Base-by-base conservation (phyloP, 2,113 vertebrate species). In the Phalacrocorax pelagicus region DNA sequence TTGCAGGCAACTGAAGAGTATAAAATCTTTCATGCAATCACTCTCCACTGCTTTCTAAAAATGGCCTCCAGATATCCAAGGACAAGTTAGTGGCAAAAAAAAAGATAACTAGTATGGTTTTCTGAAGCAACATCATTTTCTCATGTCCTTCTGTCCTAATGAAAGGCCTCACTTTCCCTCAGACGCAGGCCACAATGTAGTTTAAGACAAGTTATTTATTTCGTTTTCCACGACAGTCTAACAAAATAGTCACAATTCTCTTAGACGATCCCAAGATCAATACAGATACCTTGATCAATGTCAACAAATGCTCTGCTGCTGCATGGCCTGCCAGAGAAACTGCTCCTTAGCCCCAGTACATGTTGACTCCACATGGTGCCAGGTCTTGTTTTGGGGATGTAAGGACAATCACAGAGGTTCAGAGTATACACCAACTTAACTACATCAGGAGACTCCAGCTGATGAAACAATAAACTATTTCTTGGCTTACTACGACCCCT, bases 381-480 rank as follows among this genome's bases (percentile, higher is more conserved):
- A 86, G 51, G 51, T 51, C 52, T 83, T 80, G 55, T 70, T 11
- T 27, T 1, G 21, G 80, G 71, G 82, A 73, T 9, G 52, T 29
- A 75, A 87, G 57, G 77, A 79, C 78, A 71, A 73, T 47, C 77
- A 40, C 58, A 51, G 69, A 81, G 81, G 47, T 71, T 80, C 58
- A 61, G 78, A 74, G 75, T 12, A 55, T 12, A 52, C 2, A 59
- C 40, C 55, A 70, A 46, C 66, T 89, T 82, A 88, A 85, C 82
- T 63, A 36, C 51, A 71, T 63, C 55, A 86, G 63, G 92, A 67
- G 36, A 59, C 73, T 7, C 5, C 34, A 82, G 77, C 61, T 79
- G 90, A 92, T 63, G 65, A 88, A 93, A 83, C 55, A 93, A 83
- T 77, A 77, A 92, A 88, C 72, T 63, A 75, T 81, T 86, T 86